Conservation (phyloP, 2,888 invertebrate species). For the Drosophila paracracens region DNA sequence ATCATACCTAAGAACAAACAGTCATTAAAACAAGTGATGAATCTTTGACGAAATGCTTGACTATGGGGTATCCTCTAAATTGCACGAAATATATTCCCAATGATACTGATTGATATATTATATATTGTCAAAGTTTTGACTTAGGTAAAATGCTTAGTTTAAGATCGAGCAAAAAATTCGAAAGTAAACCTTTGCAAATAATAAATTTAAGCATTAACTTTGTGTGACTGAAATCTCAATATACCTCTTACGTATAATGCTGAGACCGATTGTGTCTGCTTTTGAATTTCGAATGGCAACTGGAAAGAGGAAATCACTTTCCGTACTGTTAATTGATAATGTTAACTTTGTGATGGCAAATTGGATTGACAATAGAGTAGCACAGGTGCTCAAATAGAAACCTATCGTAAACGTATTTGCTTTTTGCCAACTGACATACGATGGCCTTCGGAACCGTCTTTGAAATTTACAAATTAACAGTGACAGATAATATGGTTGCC, state of each 20-base stretch:
- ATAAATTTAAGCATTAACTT: not conserved
- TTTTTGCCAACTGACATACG: slow-evolving; percentile 13
- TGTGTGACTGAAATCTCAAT: slow-evolving; percentile 3
- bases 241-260: slow-evolving; percentile 18
- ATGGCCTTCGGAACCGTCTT: slow-evolving; percentile 46
- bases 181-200: not conserved
- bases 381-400: slow-evolving; percentile 53
- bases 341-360: slow-evolving; percentile 64
- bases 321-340: slow-evolving; percentile 75
- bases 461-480: slow-evolving; percentile 19
- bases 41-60: not conserved
- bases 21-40: slow-evolving; percentile 9
- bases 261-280: slow-evolving; percentile 6
- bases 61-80: slow-evolving; percentile 15
- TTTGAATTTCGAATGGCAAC: slow-evolving; percentile 24
- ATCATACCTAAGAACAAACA: slow-evolving; percentile 18
- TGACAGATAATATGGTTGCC: slow-evolving; percentile 14
- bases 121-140: not conserved
- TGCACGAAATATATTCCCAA: not conserved
- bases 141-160: not conserved
- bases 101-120: not conserved
- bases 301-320: slow-evolving; percentile 56
- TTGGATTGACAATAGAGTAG: slow-evolving; percentile 59
- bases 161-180: not conserved
- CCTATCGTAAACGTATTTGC: slow-evolving; percentile 36